These are phyloP conservation scores for Morus bassanus DNA, from an alignment of 2,797 vertebrate genomes.

Conservation along the genomic window DNA sequence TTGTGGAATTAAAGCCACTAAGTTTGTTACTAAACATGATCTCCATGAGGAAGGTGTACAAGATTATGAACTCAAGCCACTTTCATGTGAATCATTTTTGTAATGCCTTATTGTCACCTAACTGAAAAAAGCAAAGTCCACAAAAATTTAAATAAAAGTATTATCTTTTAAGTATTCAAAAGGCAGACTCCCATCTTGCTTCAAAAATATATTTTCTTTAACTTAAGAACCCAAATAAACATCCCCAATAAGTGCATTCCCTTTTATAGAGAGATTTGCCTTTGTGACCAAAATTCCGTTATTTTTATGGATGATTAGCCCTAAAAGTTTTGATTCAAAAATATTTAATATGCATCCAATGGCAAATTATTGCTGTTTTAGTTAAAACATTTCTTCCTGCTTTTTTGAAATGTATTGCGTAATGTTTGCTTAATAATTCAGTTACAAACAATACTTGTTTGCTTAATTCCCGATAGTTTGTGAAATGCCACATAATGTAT, in stretches of 20 bases:
- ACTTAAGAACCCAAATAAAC: not conserved
- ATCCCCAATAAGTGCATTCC: not conserved
- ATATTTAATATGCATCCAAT: not conserved
- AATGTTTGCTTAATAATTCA: not conserved
- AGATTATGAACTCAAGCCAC: not conserved
- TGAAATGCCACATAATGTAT: not conserved
- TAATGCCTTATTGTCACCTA: not conserved
- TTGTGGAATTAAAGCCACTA: not conserved
- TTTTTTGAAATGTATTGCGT: not conserved
- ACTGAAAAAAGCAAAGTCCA: not conserved
- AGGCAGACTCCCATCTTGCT: not conserved
- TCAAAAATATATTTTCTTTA: not conserved
- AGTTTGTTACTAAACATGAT: not conserved
- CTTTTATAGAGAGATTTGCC: not conserved
- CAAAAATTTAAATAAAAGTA: not conserved
- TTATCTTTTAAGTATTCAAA: not conserved
- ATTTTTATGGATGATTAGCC: not conserved
- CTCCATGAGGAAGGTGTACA: rapidly evolving
- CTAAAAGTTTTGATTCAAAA: not conserved
- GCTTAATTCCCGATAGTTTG: not conserved
- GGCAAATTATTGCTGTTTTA: not conserved
- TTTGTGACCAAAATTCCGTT: not conserved
- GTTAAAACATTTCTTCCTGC: not conserved
- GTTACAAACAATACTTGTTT: not conserved
- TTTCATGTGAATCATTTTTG: not conserved